Percentiles rank a stretch among this genome's conserved stretches.
Evolutionary conservation across 2,888 invertebrate species (phyloP).

Genomic region (Cepaea hortensis): DNA sequence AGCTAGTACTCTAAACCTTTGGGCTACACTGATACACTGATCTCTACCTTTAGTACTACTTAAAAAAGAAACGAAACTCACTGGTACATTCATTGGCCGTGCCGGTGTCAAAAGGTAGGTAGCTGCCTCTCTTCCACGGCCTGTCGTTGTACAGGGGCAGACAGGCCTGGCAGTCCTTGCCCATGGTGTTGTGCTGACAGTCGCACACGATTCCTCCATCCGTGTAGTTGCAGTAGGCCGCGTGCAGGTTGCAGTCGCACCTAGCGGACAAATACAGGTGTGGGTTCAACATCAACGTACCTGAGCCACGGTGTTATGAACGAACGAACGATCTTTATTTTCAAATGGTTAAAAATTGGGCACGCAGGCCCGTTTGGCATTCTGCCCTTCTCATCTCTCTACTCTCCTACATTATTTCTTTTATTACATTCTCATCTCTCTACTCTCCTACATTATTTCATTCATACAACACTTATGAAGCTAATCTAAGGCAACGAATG

Average conservation of each 20-base stretch:
- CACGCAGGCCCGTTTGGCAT: no score
- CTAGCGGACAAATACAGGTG: slow-evolving; percentile 45
- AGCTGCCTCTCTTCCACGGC: slow-evolving; percentile 61
- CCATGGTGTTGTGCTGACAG: slow-evolving; percentile 67
- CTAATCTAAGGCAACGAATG: neutral
- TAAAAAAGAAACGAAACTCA: slow-evolving; percentile 42
- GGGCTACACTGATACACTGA: no score
- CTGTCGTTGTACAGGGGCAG: slow-evolving; percentile 64
- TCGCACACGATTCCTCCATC: slow-evolving; percentile 52
- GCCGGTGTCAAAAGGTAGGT: slow-evolving; percentile 57
- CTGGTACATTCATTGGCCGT: slow-evolving; percentile 64
- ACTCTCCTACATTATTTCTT: no score
- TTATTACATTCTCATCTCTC: no score
- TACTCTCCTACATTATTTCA: no score
- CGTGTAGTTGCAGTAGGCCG: slow-evolving; percentile 53
- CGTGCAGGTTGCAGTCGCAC: slow-evolving; percentile 68
- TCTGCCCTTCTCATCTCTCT: no score
- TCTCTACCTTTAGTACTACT: no score
- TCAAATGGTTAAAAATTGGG: no score
- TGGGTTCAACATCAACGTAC: no score
- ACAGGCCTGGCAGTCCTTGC: slow-evolving; percentile 63
- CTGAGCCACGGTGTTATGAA: neutral
- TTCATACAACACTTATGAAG: neutral
- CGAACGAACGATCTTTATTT: neutral
- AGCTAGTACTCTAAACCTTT: no score